Evolutionary conservation across 2,888 invertebrate species (phyloP), one percentile per base, ranked within the genome.

Genomic region (Stramonita haemastoma): DNA sequence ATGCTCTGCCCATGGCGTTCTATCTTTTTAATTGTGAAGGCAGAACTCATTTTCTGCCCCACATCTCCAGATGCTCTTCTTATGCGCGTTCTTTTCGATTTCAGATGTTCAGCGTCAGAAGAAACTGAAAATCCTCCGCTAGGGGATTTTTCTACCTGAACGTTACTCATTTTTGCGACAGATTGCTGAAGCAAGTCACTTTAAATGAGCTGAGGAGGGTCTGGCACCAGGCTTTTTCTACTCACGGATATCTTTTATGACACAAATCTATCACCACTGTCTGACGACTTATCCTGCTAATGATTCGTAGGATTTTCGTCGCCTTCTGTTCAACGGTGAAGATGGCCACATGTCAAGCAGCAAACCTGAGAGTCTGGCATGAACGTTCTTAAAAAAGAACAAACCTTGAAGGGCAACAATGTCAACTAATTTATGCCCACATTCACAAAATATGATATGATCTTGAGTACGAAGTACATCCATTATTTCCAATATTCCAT

Each of bases 41-140:
- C 81, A 0, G 46, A 36, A 29, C 81, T 46, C 26, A 46, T 46
- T 89, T 84, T 89, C 36, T 89, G 89, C 46, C 89, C 89, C 85
- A 89, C 70, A 8, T 89, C 89, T 56, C 89, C 89, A 73, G 89
- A 89, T 22, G 84, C n/a, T 77, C 89, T 84, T 73, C 85, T 89
- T 22, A 89, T 89, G 5, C 89, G 83, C 32, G 89, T 89, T 26
- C 89, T 60, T 70, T 89, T 89, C 19, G 85, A n/a, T 85, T 85
- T 89, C 26, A 46, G 46, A 70, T 84, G 89, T 84, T 89, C 89
- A 5, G 88, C 86, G 77, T 87, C 90, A 22, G 87, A 70, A 70
- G 90, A 90, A 32, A 89, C 89, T 36, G 90, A 89, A 36, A 90
- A 89, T 86, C 90, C 91, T 87, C 91, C 90, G 89, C 90, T 91